Base-by-base conservation (phyloP, 2,113 vertebrate genomes). In the Gasterosteus nipponicus region DNA sequence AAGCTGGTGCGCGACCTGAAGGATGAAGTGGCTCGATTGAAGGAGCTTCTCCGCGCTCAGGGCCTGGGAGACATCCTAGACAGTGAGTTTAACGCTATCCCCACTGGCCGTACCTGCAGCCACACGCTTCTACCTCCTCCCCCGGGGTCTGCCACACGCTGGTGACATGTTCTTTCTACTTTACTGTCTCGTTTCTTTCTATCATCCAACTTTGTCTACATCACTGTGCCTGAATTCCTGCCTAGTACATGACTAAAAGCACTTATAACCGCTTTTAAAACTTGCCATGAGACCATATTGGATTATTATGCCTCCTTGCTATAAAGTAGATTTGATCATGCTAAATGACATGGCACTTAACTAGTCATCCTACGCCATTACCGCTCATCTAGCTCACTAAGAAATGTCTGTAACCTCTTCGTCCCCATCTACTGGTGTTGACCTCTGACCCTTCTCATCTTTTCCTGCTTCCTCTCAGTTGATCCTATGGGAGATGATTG, bases 31-130 rank as follows among this genome's bases (percentile, higher is more conserved):
- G 90, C 95, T 0, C 94, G 98, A 19, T 94, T 99, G 42, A 99
- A 97, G 92, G 97, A 99, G 1, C 96, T 99, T 38, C 96, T 99
- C 69, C 96, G 95, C 7, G 97, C 98, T 26, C 98, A 99, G 83
- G 98, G 98, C 0, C 95, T 99, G 67, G 98, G 98, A 53, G 98
- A 99, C 83, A 99, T 99, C 86, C 95, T 99, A 71, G 98, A 99
- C 90, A 98, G 98, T 99, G 94, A 98, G 98, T 97, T 73, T 63
- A 6, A 53, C 75, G 16, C 54, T 7, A 22, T 18, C 78, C 65
- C 78, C 83, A 46, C 53, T 56, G 78, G 46, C 44, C 6, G 4
- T 38, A 57, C 49, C 44, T 59, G 69, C 46, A 69, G 75, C 67
- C 73, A 70, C 63, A 47, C 31, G 53, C 69, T 22, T 47, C 39